Conservation (phyloP, 2,113 vertebrate genomes). For the Corapipo altera region DNA sequence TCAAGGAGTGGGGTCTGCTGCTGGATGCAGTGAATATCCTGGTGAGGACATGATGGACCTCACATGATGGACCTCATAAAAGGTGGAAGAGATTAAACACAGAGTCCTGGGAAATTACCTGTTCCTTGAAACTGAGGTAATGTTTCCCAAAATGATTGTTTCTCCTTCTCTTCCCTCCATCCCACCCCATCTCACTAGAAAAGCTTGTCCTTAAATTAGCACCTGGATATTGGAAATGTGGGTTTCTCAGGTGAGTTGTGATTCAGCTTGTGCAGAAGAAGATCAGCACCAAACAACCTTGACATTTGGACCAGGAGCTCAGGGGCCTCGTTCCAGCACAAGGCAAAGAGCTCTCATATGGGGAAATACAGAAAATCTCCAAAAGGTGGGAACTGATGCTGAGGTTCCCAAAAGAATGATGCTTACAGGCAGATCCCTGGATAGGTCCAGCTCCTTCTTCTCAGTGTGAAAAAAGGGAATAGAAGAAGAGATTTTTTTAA, state of each 20-base stretch:
- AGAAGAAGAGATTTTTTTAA: neutral
- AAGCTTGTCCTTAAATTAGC: neutral
- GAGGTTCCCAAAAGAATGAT: neutral
- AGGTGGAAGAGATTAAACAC: neutral
- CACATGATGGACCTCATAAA: accelerated
- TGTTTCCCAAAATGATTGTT: neutral
- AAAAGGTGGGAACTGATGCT: neutral
- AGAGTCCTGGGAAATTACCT: neutral
- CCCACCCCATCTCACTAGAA: accelerated
- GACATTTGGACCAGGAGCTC: neutral
- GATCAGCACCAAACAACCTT: neutral
- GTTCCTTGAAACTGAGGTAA: neutral
- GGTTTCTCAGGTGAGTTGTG: neutral
- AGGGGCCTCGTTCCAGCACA: neutral
- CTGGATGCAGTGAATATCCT: neutral
- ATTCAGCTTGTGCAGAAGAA: neutral
- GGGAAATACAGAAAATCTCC: neutral
- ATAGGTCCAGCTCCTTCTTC: neutral
- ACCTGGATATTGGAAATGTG: neutral
- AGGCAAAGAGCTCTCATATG: neutral
- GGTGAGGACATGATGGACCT: neutral
- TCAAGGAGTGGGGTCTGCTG: neutral
- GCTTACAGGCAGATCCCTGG: neutral
- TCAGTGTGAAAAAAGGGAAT: neutral
- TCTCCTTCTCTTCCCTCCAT: neutral